Percentiles rank a stretch among this genome's conserved stretches.
Evolutionary conservation across 2,888 invertebrate species (phyloP).

Genomic region (Acanthosepion pharaonis): DNA sequence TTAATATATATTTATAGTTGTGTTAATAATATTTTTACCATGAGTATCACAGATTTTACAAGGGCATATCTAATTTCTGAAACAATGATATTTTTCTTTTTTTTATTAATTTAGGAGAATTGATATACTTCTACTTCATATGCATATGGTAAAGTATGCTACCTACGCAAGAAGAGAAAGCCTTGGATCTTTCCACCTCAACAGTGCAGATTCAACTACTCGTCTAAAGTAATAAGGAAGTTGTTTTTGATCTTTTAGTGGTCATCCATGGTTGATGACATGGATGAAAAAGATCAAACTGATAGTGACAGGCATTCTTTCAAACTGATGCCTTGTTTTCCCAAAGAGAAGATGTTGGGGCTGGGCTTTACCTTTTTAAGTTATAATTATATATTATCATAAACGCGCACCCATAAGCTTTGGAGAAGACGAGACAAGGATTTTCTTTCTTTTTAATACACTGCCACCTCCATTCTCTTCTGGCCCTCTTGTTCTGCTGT

Average conservation of each 20-base stretch:
- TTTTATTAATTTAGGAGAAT: no score
- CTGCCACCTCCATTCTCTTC: background rate
- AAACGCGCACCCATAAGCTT: background rate
- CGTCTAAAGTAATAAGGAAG: background rate
- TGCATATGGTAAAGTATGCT: no score
- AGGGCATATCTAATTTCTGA: no score
- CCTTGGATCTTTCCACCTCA: no score
- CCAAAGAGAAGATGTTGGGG: background rate
- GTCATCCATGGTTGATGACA: background rate
- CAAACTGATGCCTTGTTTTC: background rate
- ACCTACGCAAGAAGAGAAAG: no score
- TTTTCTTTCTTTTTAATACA: background rate
- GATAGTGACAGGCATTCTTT: background rate
- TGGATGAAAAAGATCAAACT: background rate
- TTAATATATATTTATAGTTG: no score
- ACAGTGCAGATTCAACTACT: no score
- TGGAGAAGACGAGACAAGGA: no score
- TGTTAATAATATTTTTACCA: no score
- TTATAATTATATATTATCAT: constrained; percentile 8
- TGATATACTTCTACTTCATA: no score
- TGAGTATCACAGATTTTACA: no score
- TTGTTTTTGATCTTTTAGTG: background rate
- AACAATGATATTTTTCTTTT: no score
- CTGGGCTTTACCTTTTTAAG: background rate
- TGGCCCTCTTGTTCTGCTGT: background rate